Percentiles rank a stretch among this genome's conserved stretches.
Evolutionary conservation across 2,113 vertebrate genomes (phyloP).

Genomic region (Patagioenas fasciata): DNA sequence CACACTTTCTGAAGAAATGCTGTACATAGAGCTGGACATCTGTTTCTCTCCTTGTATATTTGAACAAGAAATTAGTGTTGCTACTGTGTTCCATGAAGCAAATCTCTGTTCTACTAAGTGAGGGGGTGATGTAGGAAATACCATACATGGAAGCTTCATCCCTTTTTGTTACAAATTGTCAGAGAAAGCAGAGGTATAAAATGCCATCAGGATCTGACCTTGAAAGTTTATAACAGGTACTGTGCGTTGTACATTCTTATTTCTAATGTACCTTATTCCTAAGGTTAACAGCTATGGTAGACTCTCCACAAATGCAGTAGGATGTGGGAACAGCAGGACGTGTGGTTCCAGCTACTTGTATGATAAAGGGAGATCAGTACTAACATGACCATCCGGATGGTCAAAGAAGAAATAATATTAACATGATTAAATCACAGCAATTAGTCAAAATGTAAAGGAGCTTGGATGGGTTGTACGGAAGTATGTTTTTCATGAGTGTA

Average conservation of each 20-base stretch:
- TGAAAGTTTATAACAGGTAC: background rate
- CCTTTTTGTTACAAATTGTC: background rate
- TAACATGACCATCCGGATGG: too few species aligned
- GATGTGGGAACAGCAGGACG: too few species aligned
- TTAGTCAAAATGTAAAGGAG: too few species aligned
- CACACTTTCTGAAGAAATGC: background rate
- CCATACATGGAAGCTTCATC: background rate
- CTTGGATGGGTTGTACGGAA: too few species aligned
- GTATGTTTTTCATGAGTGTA: too few species aligned
- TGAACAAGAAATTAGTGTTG: background rate
- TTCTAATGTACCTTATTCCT: background rate
- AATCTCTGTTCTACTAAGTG: background rate
- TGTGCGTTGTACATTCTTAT: background rate
- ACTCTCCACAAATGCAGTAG: background rate
- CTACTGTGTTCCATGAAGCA: background rate
- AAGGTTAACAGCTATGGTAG: background rate
- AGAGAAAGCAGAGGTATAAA: background rate
- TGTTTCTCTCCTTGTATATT: background rate
- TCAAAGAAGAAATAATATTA: too few species aligned
- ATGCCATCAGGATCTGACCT: background rate
- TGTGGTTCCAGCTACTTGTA: too few species aligned
- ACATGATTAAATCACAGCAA: too few species aligned
- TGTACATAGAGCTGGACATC: background rate
- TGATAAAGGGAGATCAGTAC: too few species aligned
- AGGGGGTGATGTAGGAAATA: background rate